phyloP scores from a whole-genome alignment of 2,888 invertebrate species.

The Andrena chrysosceles region DNA sequence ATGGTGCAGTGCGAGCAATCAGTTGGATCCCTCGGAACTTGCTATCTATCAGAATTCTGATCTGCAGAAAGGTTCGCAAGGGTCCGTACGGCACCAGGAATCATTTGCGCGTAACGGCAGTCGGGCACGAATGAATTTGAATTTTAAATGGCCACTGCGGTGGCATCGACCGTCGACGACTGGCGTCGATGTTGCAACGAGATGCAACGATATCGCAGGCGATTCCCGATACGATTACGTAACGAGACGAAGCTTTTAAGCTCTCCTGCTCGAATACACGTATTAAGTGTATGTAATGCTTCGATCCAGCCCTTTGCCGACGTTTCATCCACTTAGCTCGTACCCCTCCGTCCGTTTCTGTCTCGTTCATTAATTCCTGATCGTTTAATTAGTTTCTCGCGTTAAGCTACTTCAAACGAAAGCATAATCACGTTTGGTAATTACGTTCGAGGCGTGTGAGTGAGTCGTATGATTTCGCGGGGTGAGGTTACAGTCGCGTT shows the following conservation, averaged over 20 bases:
- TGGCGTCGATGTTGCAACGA: neutral
- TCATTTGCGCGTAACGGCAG: neutral
- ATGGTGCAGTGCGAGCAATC: too few species aligned
- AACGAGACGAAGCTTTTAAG: conserved; percentile 3
- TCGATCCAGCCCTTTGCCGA: neutral
- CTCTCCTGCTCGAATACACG: neutral
- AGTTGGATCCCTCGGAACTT: too few species aligned
- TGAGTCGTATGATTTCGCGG: neutral
- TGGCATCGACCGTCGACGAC: neutral
- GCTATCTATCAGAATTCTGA: too few species aligned
- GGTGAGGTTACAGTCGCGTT: neutral
- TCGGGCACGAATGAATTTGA: neutral
- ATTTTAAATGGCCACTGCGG: conserved; percentile 12
- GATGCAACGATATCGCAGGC: neutral
- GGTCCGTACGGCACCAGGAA: too few species aligned
- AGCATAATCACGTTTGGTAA: neutral
- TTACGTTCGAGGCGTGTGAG: neutral
- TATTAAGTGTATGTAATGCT: neutral
- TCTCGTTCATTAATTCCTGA: neutral
- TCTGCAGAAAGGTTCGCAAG: too few species aligned
- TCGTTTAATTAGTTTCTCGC: neutral
- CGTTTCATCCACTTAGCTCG: neutral
- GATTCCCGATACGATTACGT: neutral
- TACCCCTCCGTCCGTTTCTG: neutral
- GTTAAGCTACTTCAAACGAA: neutral